Evolutionary conservation across 2,113 vertebrate genomes (phyloP).

Genomic region (Donacobius atricapilla): DNA sequence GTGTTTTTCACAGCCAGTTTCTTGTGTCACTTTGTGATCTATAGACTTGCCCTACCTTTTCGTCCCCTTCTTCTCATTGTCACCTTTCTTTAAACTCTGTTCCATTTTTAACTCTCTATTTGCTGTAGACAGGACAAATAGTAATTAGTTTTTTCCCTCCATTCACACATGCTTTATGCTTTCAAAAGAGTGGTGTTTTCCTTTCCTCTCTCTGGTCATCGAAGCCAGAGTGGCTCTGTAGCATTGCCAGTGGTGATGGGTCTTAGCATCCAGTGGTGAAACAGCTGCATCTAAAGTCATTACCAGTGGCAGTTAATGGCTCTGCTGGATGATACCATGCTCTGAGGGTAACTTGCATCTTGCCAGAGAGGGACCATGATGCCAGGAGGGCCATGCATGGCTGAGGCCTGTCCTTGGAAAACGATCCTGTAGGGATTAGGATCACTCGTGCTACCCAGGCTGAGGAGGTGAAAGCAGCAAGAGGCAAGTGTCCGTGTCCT

Average conservation of each 20-base stretch:
- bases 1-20: neutral
- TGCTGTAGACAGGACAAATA: neutral
- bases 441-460: neutral
- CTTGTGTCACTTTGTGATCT: neutral
- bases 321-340: neutral
- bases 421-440: neutral
- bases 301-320: neutral
- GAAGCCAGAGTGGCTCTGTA: neutral
- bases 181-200: neutral
- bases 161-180: neutral
- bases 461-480: neutral
- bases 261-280: accelerated
- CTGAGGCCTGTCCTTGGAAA: no score
- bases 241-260: neutral
- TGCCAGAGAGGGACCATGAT: accelerated
- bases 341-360: neutral
- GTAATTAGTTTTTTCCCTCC: neutral
- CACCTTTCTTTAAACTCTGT: neutral
- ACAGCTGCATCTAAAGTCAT: neutral
- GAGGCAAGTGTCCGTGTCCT: no score
- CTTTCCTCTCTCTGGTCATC: neutral
- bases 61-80: neutral
- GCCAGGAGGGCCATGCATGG: accelerated
- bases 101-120: neutral
- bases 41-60: neutral